Evolutionary conservation across 2,113 vertebrate genomes (phyloP), one percentile per base, ranked within the genome.

Genomic region (Stigmatopora argus): DNA sequence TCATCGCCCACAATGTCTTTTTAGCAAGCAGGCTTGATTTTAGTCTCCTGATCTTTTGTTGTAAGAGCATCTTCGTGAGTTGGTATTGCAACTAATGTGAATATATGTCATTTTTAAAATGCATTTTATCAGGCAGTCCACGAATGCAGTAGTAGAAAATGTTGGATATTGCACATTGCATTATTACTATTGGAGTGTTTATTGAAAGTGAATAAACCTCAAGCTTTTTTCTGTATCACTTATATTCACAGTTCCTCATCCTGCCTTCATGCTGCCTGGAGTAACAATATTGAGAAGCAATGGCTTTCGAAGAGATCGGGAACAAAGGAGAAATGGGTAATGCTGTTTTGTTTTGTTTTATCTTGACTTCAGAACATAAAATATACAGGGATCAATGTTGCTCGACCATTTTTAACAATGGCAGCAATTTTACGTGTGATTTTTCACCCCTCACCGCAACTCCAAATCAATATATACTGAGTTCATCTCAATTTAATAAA

Each of bases 261-360:
- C 53, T 67, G 62, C 55, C 51, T 75, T 64, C 2, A 38, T 67
- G 55, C 57, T 82, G 68, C 59, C 69, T 34, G 57, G 46, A 62
- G 70, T 48, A 51, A 45, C 45, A 47, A 56, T 45, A 59, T 67
- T 49, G 49, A 52, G 45, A 34, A 69, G 64, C 44, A 74, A 91
- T 91, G 90, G 86, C 89, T 55, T 92, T 89, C 77, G 90, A 92
- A 72, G 91, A 92, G 76, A 81, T 91, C 49, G 91, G 89, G 74
- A 81, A 84, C 77, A 91, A 90, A 80, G 81, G 84, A 78, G 78
- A 78, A 58, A 78, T 85, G 62, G 85, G 85, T 89, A 81, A 87
- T 53, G 55, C 55, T 3, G 26, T 31, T 31, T 31, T 31, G 26
- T 31, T 31, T 31, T 31, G 19, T 21, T 49, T 64, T 17, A n/a